Evolutionary conservation across 2,888 invertebrate species (phyloP).

Genomic region (Sipunculus nudus): DNA sequence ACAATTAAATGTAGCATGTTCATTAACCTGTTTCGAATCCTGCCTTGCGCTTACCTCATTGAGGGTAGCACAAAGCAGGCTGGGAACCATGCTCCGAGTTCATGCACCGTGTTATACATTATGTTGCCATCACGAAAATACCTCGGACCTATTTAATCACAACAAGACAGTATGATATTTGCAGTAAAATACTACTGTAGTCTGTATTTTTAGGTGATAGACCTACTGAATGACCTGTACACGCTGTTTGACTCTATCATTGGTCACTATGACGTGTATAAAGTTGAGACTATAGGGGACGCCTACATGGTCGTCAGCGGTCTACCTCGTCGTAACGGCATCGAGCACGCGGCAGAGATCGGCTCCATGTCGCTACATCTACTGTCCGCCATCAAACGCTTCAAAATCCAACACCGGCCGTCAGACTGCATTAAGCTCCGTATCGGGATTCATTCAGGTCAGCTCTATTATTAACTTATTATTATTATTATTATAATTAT

Average conservation of each 20-base stretch:
- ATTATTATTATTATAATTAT: no score
- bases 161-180: no score
- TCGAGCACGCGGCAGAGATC: slow-evolving; percentile 61
- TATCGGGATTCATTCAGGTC: slow-evolving; percentile 91
- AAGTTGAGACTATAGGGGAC: slow-evolving; percentile 56
- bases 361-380: slow-evolving; percentile 62
- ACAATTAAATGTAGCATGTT: no score
- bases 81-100: no score
- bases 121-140: no score
- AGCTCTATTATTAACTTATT: no score
- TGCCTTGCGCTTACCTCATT: no score
- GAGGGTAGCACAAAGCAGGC: no score
- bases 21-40: no score
- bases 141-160: no score
- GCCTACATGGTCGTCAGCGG: slow-evolving; percentile 63
- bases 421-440: slow-evolving; percentile 87
- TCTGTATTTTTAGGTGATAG: slow-evolving; percentile 78
- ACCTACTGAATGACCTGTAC: slow-evolving; percentile 86
- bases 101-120: no score
- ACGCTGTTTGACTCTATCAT: slow-evolving; percentile 89
- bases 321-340: slow-evolving; percentile 60
- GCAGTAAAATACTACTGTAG: no score
- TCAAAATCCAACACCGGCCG: slow-evolving; percentile 88
- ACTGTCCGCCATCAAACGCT: slow-evolving; percentile 69
- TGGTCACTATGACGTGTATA: slow-evolving; percentile 74